These are phyloP conservation scores for Montipora sp. DNA, from an alignment of 64 coral and sea anemone genomes.

Conservation along the genomic window DNA sequence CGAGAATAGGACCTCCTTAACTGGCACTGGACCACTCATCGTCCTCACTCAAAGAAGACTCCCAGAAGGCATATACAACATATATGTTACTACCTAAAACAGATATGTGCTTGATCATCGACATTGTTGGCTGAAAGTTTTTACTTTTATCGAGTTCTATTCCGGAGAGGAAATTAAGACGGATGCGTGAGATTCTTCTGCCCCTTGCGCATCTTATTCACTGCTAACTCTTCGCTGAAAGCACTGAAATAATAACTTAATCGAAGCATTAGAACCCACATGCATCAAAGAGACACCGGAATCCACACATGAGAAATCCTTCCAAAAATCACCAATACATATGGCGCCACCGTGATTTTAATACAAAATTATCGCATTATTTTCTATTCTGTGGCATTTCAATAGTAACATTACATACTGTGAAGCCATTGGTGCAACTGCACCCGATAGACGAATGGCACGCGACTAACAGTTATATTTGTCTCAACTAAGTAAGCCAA, in stretches of 20 bases:
- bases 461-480: background rate
- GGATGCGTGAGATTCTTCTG: background rate
- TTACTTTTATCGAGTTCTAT: background rate
- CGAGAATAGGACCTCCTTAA: too few species aligned
- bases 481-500: too few species aligned
- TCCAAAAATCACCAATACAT: constrained; percentile 5
- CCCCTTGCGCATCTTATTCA: background rate
- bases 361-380: background rate
- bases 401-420: background rate
- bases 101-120: background rate
- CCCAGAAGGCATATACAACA: too few species aligned
- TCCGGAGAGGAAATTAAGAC: background rate
- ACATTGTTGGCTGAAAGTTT: background rate
- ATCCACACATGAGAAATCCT: background rate
- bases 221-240: background rate
- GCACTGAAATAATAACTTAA: background rate
- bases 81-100: too few species aligned
- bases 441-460: background rate
- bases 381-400: constrained; percentile 2
- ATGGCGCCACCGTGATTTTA: constrained; percentile 15
- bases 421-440: background rate
- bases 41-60: too few species aligned
- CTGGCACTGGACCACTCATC: too few species aligned
- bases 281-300: background rate
- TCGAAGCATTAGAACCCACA: background rate